Conservation (phyloP, 2,113 vertebrate genomes). For the Siniperca chuatsi region DNA sequence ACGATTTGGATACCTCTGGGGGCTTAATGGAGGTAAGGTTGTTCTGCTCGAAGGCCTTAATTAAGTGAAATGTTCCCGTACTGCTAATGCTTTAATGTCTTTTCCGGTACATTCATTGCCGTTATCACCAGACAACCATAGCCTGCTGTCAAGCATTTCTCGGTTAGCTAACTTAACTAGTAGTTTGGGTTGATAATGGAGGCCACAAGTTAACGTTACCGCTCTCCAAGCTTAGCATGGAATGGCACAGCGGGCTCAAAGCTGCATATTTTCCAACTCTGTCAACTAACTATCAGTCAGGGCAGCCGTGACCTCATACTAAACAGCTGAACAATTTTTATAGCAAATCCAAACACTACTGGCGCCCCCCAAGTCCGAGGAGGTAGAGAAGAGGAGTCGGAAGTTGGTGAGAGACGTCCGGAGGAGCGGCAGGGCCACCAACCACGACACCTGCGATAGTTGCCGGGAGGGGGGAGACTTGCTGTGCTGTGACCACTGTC, state of each 20-base stretch:
- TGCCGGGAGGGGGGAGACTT: constrained; percentile 96
- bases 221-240: constrained; percentile 7
- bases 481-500: constrained; percentile 96
- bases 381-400: constrained; percentile 91
- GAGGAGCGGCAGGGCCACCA: constrained; percentile 94
- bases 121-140: background rate
- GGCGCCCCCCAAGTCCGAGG: constrained; percentile 94
- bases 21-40: constrained; percentile 96
- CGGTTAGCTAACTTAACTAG: background rate
- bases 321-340: constrained; percentile 24
- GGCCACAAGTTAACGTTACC: constrained; percentile 40
- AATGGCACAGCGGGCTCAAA: background rate
- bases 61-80: background rate
- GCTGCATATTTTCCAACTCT: background rate
- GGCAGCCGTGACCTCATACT: background rate
- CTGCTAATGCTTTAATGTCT: background rate
- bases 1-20: constrained; percentile 97
- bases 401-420: constrained; percentile 92
- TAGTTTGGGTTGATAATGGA: constrained; percentile 32
- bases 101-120: background rate
- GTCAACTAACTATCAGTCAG: background rate
- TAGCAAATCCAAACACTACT: constrained; percentile 97
- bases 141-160: background rate
- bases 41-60: constrained; percentile 34
- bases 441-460: constrained; percentile 98